A percentile compares a stretch with the other conserved stretches of the same genome.
Conservation (phyloP, 2,888 invertebrate genomes). For the Leptinotarsa haldemani region DNA sequence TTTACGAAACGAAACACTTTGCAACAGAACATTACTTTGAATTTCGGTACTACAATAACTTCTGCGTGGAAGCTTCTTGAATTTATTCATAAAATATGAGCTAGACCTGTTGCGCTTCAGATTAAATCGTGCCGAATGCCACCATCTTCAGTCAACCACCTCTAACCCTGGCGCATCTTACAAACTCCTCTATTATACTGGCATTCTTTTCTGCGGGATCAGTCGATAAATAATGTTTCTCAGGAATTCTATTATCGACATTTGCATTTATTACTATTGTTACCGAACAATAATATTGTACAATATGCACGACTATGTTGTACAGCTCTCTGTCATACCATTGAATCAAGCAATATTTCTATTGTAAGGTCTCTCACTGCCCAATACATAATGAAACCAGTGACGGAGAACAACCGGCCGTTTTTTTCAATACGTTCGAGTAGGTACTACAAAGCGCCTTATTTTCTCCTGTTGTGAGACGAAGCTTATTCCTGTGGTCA, state of each 20-base stretch:
- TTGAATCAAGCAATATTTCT: slow-evolving; percentile 49
- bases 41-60: too few relatives aligned
- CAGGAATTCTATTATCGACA: slow-evolving; percentile 54
- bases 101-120: slow-evolving; percentile 22
- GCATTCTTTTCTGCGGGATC: slow-evolving; percentile 36
- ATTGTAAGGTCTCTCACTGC: slow-evolving; percentile 20
- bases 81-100: too few relatives aligned
- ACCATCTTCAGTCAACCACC: slow-evolving; percentile 16
- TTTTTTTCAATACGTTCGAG: not conserved
- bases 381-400: slow-evolving; percentile 17
- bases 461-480: not conserved
- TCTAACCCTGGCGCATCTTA: slow-evolving; percentile 38
- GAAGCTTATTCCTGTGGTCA: not conserved
- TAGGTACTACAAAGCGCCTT: not conserved
- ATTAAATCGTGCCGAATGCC: slow-evolving; percentile 31
- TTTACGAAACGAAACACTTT: too few relatives aligned
- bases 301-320: slow-evolving; percentile 49
- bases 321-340: slow-evolving; percentile 46
- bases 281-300: slow-evolving; percentile 55
- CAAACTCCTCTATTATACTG: slow-evolving; percentile 34
- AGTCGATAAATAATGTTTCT: slow-evolving; percentile 47
- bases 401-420: slow-evolving; percentile 17
- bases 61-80: too few relatives aligned
- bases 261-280: slow-evolving; percentile 58
- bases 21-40: too few relatives aligned